Evolutionary conservation across 2,888 invertebrate genomes (phyloP).

Genomic region (Cantharis nigra): DNA sequence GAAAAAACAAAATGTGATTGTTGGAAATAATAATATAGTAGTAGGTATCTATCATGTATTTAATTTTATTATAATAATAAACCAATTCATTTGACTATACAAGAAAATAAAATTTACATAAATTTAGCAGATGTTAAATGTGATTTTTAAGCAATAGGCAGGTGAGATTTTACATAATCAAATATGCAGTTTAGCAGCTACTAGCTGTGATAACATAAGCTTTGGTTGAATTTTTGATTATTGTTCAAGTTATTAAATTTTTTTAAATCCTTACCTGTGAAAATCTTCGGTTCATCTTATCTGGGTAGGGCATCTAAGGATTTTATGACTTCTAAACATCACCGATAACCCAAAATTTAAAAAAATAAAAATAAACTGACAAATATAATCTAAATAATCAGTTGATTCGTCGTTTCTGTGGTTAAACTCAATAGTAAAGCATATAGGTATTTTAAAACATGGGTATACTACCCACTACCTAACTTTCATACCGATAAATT

Average conservation of each 20-base stretch:
- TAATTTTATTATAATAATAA: too few relatives aligned
- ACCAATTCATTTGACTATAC: too few relatives aligned
- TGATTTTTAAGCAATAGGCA: background rate
- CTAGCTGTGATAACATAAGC: background rate
- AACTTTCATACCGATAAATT: background rate
- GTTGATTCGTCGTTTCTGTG: too few relatives aligned
- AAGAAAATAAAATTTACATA: background rate
- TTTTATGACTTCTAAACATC: background rate
- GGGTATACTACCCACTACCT: too few relatives aligned
- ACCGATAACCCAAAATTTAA: background rate
- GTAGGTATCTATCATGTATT: too few relatives aligned
- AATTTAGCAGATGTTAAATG: background rate
- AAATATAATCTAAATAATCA: background rate
- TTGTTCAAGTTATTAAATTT: background rate
- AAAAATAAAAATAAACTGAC: background rate
- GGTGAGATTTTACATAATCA: background rate
- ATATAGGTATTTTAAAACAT: too few relatives aligned
- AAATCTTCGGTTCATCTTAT: background rate
- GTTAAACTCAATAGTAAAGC: too few relatives aligned
- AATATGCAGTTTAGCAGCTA: background rate
- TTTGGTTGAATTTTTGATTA: background rate
- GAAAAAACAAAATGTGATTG: too few relatives aligned
- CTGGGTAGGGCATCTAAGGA: background rate
- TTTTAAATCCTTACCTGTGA: background rate
- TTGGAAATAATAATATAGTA: too few relatives aligned